These are phyloP conservation scores for Oncorhynchus gorbuscha DNA, from an alignment of 2,113 vertebrate genomes.

Conservation along the genomic window DNA sequence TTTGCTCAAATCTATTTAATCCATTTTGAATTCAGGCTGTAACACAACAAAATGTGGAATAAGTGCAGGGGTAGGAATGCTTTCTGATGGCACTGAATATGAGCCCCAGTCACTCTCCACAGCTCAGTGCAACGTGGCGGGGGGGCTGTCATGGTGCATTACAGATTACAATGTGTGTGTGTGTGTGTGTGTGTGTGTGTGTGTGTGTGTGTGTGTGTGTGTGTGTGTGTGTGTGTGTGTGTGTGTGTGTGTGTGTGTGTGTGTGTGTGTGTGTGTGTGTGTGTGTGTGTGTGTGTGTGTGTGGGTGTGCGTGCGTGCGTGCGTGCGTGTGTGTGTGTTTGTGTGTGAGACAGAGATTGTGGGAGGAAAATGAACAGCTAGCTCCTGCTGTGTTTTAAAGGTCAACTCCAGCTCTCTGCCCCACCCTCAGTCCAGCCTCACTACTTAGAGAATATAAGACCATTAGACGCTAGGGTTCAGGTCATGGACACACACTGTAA, in stretches of 20 bases:
- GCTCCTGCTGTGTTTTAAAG: not conserved
- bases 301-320: not conserved
- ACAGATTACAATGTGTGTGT: constrained; percentile 34
- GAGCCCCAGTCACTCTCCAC: too few species aligned
- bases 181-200: not conserved
- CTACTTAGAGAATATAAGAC: not conserved
- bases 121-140: too few species aligned
- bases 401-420: not conserved
- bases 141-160: constrained; percentile 27
- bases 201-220: not conserved
- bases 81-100: too few species aligned
- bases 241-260: constrained; percentile 5
- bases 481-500: not conserved
- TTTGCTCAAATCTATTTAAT: too few species aligned
- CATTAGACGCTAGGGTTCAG: not conserved
- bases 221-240: not conserved
- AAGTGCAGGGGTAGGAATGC: too few species aligned
- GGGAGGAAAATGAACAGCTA: not conserved
- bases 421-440: not conserved
- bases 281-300: constrained; percentile 1
- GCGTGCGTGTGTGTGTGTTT: not conserved
- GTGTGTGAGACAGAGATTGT: not conserved
- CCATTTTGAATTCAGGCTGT: too few species aligned
- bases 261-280: not conserved
- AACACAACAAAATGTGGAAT: too few species aligned